Base-by-base conservation (phyloP, 2,888 invertebrate genomes). In the Drosophila crucigera region DNA sequence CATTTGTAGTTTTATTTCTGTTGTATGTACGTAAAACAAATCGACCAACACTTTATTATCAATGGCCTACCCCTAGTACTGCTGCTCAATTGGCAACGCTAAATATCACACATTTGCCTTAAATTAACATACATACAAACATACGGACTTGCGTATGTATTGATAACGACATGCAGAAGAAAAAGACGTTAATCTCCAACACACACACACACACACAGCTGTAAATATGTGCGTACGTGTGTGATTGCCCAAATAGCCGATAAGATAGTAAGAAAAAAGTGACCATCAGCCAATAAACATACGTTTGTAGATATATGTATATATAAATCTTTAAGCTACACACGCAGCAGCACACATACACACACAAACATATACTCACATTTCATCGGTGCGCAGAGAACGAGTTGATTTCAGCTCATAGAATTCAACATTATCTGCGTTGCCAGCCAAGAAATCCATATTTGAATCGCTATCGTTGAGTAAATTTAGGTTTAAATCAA, bases 341-440 rank as follows among this genome's bases (percentile, higher is more conserved):
- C 5, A 39, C 1, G 35, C 14, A 35, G 35, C 14, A 14, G 35
- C 35, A 35, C 4, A 39, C 1, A 3, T 28, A 49, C 39, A 14
- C 39, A 14, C 9, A 22, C 56, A 33, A 7, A 67, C 14, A 41
- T 39, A 11, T 59, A 91, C 94, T 93, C 93, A 95, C 95, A 95
- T 95, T 94, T 95, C 95, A 80, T 95, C 94, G 71, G 87, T 81
- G 49, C 91, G 86, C 39, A 95, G 94, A 54, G 95, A 94, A 82
- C 95, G 95, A 25, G 88, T 84, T 7, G 95, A 94, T 86, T 95
- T 95, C 54, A 95, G 92, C 91, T 95, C 95, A 92, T 95, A 95
- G 91, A 95, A 95, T 93, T 95, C 95, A 81, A 93, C 84, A 71
- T 88, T 91, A n/a, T 90, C 87, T 19, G 91, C 76, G 74, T 87